phyloP scores from a whole-genome alignment of 2,113 vertebrate genomes.

The Thinocorus orbignyianus region DNA sequence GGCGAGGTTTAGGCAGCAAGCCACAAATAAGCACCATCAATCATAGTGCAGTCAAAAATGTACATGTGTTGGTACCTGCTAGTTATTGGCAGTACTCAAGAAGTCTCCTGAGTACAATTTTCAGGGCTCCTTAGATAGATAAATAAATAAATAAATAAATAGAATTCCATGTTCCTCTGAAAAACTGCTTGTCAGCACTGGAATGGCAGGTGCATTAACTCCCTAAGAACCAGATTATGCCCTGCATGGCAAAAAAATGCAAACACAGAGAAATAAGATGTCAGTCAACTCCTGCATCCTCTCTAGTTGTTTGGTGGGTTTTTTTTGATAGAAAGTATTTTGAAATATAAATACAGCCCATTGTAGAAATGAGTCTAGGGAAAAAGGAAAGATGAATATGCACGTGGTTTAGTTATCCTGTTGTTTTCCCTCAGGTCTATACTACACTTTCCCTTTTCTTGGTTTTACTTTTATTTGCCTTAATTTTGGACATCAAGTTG shows the following conservation, averaged over 20 bases:
- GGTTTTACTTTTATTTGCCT: background rate
- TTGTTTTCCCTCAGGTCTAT: background rate
- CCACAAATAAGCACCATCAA: slow-evolving; percentile 93
- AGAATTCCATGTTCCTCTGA: slow-evolving; percentile 67
- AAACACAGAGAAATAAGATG: slow-evolving; percentile 62
- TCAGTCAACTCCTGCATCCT: slow-evolving; percentile 25
- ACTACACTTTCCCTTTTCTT: background rate
- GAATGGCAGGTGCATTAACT: slow-evolving; percentile 92
- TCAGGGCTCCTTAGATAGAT: slow-evolving; percentile 69
- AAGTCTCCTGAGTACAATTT: slow-evolving; percentile 72
- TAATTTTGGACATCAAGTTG: background rate
- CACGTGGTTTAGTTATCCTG: background rate
- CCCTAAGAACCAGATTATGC: slow-evolving; percentile 86
- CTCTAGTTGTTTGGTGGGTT: background rate
- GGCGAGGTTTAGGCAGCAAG: slow-evolving; percentile 79
- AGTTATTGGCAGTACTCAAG: slow-evolving; percentile 83
- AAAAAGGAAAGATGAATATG: background rate
- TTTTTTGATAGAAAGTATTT: background rate
- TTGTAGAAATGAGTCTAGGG: background rate
- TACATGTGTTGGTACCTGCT: slow-evolving; percentile 82
- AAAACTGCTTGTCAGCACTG: slow-evolving; percentile 90
- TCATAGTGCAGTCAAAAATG: slow-evolving; percentile 84
- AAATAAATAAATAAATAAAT: slow-evolving; percentile 23
- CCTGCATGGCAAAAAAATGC: slow-evolving; percentile 74
- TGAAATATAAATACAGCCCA: background rate